Evolutionary conservation across 2,797 vertebrate species (phyloP), one percentile per base, ranked within the genome.

Genomic region (Odontamblyopus rebecca): DNA sequence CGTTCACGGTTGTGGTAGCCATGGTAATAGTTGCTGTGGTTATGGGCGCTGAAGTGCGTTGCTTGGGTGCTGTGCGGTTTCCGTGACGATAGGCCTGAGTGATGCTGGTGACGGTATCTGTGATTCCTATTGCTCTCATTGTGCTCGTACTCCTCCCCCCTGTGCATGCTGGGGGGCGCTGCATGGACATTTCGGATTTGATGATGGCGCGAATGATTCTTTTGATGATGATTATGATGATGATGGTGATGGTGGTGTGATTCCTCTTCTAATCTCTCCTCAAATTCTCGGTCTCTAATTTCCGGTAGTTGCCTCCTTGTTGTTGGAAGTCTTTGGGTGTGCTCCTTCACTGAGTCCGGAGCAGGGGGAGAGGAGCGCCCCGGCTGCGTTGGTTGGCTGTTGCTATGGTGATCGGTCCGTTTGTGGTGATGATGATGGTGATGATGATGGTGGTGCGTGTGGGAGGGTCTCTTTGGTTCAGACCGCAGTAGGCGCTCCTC

Each of bases 101-200:
- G 54, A n/a, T 89, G 85, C 75, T 89, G 85, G 74, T 86, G 90
- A 51, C 85, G 90, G 54, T 94, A 95, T 70, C 95, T 94, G 30
- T 95, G 95, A 72, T 95, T 95, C 79, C 94, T 93, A 90, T 95
- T 96, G 90, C 93, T 94, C 77, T 97, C 95, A 0, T 95, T 97
- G 93, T 96, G 96, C 91, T 97, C 96, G 88, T 95, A 94, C 83
- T 96, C 94, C 67, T 88, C 94, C 65, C 88, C 91, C 65, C 93
- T 92, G 54, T 64, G 62, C 11, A 91, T 90, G 44, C 94, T 94
- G 70, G 93, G 93, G 19, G 87, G 90, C 30, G 91, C 88, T 7
- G 88, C 90, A 23, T 86, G 87, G 68, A 90, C 83, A 71, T 85
- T 84, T 78, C 77, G 85, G 81, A 85, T 84, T 26, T 87, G 89